phyloP scores from a whole-genome alignment of 2,113 vertebrate genomes.

The Calypte anna region DNA sequence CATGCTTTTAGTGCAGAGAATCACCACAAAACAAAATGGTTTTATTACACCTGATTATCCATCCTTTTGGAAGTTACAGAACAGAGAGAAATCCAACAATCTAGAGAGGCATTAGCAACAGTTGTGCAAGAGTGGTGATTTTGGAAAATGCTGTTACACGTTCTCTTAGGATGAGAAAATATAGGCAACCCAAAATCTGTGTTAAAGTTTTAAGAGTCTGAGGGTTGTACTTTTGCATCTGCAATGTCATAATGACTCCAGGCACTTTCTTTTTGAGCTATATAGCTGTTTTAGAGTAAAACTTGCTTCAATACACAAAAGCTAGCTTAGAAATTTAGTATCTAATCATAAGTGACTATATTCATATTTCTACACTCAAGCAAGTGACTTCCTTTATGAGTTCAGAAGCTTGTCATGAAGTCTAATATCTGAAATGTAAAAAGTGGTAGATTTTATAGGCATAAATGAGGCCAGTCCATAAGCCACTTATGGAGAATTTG shows the following conservation, averaged over 20 bases:
- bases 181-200: background rate
- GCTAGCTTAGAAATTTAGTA: background rate
- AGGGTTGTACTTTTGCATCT: background rate
- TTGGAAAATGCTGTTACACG: background rate
- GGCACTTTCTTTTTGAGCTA: background rate
- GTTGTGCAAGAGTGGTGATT: background rate
- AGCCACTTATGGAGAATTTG: background rate
- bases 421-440: background rate
- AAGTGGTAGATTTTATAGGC: background rate
- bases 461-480: background rate
- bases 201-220: background rate
- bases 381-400: background rate
- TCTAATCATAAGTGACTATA: background rate
- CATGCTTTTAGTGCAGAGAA: background rate
- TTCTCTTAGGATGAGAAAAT: background rate
- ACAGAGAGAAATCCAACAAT: background rate
- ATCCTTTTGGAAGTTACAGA: background rate
- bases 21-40: background rate
- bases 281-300: background rate
- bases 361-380: background rate
- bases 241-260: background rate
- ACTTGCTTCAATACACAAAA: background rate
- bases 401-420: conserved; percentile 10
- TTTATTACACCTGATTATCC: background rate
- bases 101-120: background rate